Percentiles rank a stretch among this genome's conserved stretches.
Conservation (phyloP, 2,888 invertebrate species). For the Ophion costatus region DNA sequence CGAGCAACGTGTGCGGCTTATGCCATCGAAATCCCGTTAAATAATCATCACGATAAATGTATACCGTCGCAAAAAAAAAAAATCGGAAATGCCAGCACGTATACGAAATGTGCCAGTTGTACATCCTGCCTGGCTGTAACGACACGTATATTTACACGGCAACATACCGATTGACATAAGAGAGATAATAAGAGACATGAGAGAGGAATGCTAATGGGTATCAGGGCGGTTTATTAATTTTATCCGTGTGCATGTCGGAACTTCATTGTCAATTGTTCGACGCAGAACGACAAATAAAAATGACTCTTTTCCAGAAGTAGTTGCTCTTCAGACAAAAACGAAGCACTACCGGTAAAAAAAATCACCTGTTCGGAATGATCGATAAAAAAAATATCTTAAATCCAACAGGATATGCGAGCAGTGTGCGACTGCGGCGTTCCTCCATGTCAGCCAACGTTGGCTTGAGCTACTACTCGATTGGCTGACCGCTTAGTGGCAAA, state of each 20-base stretch:
- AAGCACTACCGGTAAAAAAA: too few relatives aligned
- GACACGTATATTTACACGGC: conserved; percentile 74
- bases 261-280: not conserved
- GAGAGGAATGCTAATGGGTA: conserved; percentile 76
- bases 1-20: not conserved
- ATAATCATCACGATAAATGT: conserved; percentile 50
- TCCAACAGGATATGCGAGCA: too few relatives aligned
- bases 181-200: conserved; percentile 28
- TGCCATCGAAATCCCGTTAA: conserved; percentile 63
- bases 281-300: not conserved
- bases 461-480: too few relatives aligned
- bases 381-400: too few relatives aligned
- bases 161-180: conserved; percentile 62
- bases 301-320: not conserved
- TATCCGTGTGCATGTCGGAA: conserved; percentile 18
- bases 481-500: too few relatives aligned
- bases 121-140: conserved; percentile 73
- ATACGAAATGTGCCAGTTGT: conserved; percentile 75
- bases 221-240: conserved; percentile 71
- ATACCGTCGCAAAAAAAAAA: conserved; percentile 14
- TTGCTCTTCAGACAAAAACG: too few relatives aligned
- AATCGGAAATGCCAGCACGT: conserved; percentile 58
- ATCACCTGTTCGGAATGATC: too few relatives aligned
- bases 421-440: too few relatives aligned
- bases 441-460: too few relatives aligned